A percentile compares a stretch with the other conserved stretches of the same genome.
Conservation (phyloP, 2,888 invertebrate species). For the Brachypterus glaber region DNA sequence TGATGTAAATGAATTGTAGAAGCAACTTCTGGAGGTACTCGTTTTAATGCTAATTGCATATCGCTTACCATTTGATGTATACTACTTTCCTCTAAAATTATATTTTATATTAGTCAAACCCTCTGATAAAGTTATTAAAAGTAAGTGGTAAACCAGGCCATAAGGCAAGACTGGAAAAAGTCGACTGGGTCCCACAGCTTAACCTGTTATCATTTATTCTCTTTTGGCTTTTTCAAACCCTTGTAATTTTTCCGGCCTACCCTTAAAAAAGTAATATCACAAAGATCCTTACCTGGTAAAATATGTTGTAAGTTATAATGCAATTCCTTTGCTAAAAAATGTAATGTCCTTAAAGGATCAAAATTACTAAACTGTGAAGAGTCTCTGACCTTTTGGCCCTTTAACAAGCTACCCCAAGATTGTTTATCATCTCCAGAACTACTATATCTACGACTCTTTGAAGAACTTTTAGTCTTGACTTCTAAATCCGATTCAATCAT, state of each 20-base stretch:
- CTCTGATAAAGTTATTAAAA: too few species aligned
- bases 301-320: slow-evolving; percentile 30
- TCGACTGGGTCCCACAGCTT: too few species aligned
- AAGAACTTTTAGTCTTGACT: too few species aligned
- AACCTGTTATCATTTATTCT: too few species aligned
- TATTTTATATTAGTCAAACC: too few species aligned
- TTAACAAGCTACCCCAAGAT: slow-evolving; percentile 32
- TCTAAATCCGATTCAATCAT: not conserved
- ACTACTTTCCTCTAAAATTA: slow-evolving; percentile 30
- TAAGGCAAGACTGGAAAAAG: too few species aligned
- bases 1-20: slow-evolving; percentile 29
- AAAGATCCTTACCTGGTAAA: slow-evolving; percentile 29
- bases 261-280: too few species aligned
- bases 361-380: slow-evolving; percentile 33
- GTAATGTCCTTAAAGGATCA: slow-evolving; percentile 38
- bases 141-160: too few species aligned
- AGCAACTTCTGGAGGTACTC: slow-evolving; percentile 37
- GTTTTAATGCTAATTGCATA: slow-evolving; percentile 36
- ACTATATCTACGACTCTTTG: too few species aligned
- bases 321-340: slow-evolving; percentile 38
- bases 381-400: slow-evolving; percentile 25
- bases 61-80: slow-evolving; percentile 34
- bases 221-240: too few species aligned
- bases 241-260: too few species aligned
- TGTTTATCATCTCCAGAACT: too few species aligned